Conservation (phyloP, 2,888 invertebrate species). For the Aplocera efformata region DNA sequence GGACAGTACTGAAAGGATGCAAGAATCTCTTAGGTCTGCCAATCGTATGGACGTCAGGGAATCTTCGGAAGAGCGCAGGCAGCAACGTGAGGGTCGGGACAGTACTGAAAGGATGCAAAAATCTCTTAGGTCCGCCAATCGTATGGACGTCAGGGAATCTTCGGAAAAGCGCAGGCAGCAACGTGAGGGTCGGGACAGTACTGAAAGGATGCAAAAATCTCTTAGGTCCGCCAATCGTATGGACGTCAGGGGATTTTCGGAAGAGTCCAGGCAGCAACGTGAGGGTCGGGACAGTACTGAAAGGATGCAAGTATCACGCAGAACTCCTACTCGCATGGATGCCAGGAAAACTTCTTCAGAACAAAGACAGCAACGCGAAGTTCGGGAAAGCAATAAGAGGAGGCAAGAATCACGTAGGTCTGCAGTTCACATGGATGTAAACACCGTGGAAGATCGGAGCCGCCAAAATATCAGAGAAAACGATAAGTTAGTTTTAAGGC, state of each 20-base stretch:
- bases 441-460: not conserved
- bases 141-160: not conserved
- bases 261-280: conserved; percentile 5
- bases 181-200: conserved; percentile 1
- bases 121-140: not conserved
- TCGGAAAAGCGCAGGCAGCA: conserved; percentile 2
- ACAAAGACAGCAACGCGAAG: not conserved
- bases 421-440: conserved; percentile 1
- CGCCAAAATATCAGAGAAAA: conserved; percentile 3
- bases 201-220: conserved; percentile 6
- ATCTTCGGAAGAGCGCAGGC: conserved; percentile 3
- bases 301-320: too few species aligned
- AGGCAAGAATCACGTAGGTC: conserved; percentile 1
- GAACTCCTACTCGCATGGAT: too few species aligned
- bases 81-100: not conserved
- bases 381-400: not conserved
- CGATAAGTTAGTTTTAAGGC: conserved; percentile 5
- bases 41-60: not conserved
- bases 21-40: conserved; percentile 7
- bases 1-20: conserved; percentile 5
- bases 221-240: conserved; percentile 2
- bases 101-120: not conserved
- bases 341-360: too few species aligned
- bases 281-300: not conserved
- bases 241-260: not conserved